Base-by-base conservation (phyloP, 2,797 vertebrate species). In the Pelobates cultripes region DNA sequence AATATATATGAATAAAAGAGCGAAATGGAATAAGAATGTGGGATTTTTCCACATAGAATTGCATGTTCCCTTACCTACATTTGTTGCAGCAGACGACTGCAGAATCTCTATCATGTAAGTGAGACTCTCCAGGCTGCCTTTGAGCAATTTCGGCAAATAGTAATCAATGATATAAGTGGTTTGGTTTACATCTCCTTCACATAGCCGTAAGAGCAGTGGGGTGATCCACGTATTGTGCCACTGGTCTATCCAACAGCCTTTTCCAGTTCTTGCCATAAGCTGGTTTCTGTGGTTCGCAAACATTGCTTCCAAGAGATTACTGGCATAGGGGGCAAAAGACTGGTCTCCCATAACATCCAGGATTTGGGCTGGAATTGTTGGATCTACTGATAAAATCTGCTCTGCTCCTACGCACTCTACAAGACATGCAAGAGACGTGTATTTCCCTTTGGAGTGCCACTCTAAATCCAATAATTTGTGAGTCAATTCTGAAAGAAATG, bases 371-470 rank as follows among this genome's bases (percentile, higher is more conserved):
- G 97, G 96, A 85, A 98, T 93, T 71, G 89, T 90, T 70, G 91
- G 91, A 82, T 96, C 94, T 73, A 95, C 86, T 28, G 88, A 85
- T 2, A 99, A 90, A 82, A 98, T 91, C 87, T 85, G 89, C 69
- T 90, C 89, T 3, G 95, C 91, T 40, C 97, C 98, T 5, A 96
- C 88, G 70, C 94, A 95, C 57, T 97, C 96, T 74, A 96, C 96
- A 47, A 98, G 92, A 89, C 91, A 97, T 45, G 94, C 92, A 79
- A 99, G 90, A 1, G 95, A 95, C 15, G 92, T 86, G 0, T 98
- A 99, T 85, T 99, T 99, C 10, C 98, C 97, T 87, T 96, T 95
- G 73, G 95, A 94, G 13, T 98, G 96, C 97, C 98, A 99, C 88
- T 98, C 97, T 86, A 99, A 89, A 40, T 68, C 89, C 76, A 99